A percentile compares a stretch with the other conserved stretches of the same genome.
phyloP scores from a whole-genome alignment of 2,797 vertebrate genomes.

The Epinephelus coioides region DNA sequence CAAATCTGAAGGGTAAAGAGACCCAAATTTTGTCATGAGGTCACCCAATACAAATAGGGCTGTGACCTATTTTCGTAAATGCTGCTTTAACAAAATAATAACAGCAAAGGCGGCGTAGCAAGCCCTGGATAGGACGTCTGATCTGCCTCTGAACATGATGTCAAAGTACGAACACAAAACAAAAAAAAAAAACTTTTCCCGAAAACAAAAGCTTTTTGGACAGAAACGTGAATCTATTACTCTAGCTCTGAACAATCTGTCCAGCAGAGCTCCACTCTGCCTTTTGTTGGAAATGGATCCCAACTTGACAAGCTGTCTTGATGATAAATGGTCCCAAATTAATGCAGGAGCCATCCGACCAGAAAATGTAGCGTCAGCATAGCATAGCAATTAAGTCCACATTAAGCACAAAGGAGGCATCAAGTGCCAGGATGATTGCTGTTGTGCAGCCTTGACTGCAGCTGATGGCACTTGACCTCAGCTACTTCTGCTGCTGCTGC shows the following conservation, averaged over 20 bases:
- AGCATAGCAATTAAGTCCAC: conserved; percentile 67
- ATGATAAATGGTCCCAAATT: conserved; percentile 82
- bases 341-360: conserved; percentile 71
- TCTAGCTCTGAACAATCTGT: conserved; percentile 43
- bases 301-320: conserved; percentile 70
- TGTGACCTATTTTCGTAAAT: conserved; percentile 50
- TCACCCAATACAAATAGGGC: conserved; percentile 49
- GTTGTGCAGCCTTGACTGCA: conserved; percentile 47
- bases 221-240: conserved; percentile 56
- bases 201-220: conserved; percentile 59
- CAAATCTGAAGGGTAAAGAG: conserved; percentile 16
- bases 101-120: conserved; percentile 31
- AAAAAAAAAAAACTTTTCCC: conserved; percentile 17
- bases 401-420: conserved; percentile 56
- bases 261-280: conserved; percentile 38
- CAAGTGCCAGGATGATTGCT: conserved; percentile 49
- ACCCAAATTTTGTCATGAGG: conserved; percentile 33
- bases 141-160: conserved; percentile 47
- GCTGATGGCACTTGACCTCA: conserved; percentile 66
- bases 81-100: conserved; percentile 49
- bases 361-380: conserved; percentile 59
- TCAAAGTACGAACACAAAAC: conserved; percentile 38
- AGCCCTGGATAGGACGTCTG: conserved; percentile 30
- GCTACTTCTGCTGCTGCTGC: conserved; percentile 27
- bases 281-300: conserved; percentile 61